These are phyloP conservation scores for Toxotes jaculatrix DNA, from an alignment of 2,113 vertebrate species.

Conservation along the genomic window DNA sequence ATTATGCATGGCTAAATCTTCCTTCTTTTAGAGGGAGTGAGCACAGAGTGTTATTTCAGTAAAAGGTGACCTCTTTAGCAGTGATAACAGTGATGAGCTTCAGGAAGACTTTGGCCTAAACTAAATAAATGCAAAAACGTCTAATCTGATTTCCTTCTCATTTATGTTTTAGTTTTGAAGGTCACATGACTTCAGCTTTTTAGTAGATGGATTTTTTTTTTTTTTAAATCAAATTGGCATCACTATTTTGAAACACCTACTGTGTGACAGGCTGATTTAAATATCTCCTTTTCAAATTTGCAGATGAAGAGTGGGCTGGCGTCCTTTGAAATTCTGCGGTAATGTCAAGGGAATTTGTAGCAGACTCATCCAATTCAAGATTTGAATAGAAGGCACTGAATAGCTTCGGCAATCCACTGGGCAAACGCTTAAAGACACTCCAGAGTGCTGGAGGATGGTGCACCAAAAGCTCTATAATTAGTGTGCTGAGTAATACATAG, in stretches of 20 bases:
- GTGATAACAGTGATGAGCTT: conserved; percentile 47
- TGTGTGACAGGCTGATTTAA: conserved; percentile 40
- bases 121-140: conserved; percentile 21
- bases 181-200: conserved; percentile 9
- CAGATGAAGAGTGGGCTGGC: conserved; percentile 52
- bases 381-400: conserved; percentile 58
- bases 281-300: conserved; percentile 53
- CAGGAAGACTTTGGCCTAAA: conserved; percentile 19
- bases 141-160: conserved; percentile 20
- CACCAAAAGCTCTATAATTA: conserved; percentile 53
- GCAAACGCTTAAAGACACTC: conserved; percentile 53
- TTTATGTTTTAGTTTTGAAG: conserved; percentile 35
- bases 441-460: conserved; percentile 36
- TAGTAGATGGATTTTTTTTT: not conserved
- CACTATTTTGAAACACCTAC: conserved; percentile 33
- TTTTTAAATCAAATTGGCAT: conserved; percentile 19
- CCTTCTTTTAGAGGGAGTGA: conserved; percentile 58
- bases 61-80: conserved; percentile 69
- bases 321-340: conserved; percentile 51
- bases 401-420: conserved; percentile 29
- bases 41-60: conserved; percentile 65
- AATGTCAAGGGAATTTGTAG: conserved; percentile 60
- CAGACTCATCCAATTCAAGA: conserved; percentile 51
- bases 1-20: conserved; percentile 63
- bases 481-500: conserved; percentile 29